Evolutionary conservation across 2,113 vertebrate species (phyloP).

Genomic region (Dicrurus megarhynchus): DNA sequence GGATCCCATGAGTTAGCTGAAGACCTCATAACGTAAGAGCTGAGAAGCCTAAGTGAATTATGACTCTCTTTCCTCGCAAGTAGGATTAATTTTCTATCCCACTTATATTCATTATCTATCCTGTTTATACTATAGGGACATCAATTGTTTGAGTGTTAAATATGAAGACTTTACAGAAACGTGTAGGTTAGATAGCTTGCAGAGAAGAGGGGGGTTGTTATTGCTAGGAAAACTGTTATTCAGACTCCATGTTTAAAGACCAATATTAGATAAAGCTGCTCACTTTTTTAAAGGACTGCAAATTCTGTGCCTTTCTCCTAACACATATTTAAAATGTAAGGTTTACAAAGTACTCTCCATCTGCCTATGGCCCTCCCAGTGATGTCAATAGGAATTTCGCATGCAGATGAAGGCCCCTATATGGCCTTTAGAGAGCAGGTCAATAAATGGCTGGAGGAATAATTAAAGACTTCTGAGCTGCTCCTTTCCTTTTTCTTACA

Average conservation of each 20-base stretch:
- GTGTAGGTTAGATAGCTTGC: constrained; percentile 22
- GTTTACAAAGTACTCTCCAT: constrained; percentile 54
- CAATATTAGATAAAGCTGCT: constrained; percentile 6
- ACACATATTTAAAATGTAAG: constrained; percentile 43
- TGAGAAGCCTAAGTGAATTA: constrained; percentile 76
- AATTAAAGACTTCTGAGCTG: constrained; percentile 71
- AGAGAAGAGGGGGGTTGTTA: background rate
- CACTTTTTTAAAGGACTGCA: background rate
- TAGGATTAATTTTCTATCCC: constrained; percentile 70
- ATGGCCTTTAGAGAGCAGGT: constrained; percentile 68
- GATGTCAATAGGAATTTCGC: constrained; percentile 65
- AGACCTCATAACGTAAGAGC: constrained; percentile 73
- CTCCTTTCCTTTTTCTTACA: constrained; percentile 64
- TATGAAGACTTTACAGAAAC: constrained; percentile 40
- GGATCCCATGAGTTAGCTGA: constrained; percentile 73
- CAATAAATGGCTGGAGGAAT: constrained; percentile 73
- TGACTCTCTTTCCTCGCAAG: constrained; percentile 66
- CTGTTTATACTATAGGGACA: constrained; percentile 69
- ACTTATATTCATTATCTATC: constrained; percentile 70
- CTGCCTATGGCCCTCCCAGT: constrained; percentile 41
- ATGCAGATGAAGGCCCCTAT: constrained; percentile 64
- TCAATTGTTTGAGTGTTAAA: constrained; percentile 65
- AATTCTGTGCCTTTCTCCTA: background rate
- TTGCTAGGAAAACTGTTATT: background rate
- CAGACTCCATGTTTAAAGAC: constrained; percentile 18